Base-by-base conservation (phyloP, 2,113 vertebrate genomes). In the Rissa tridactyla region DNA sequence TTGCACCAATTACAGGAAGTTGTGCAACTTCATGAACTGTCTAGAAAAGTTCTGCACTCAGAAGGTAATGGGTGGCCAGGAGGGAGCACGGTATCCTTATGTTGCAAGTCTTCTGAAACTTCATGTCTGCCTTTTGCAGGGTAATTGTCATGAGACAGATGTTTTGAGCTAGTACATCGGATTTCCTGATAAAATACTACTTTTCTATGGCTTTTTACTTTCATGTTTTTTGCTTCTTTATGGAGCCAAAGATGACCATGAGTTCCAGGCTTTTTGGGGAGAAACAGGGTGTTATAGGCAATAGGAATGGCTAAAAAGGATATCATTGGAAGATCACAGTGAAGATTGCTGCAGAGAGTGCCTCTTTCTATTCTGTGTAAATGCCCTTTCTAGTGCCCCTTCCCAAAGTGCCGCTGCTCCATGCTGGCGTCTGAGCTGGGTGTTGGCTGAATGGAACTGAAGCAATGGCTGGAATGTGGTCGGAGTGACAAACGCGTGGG, bases 381-480 rank as follows among this genome's bases (percentile, higher is more conserved):
- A 3, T 34, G 26, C 84, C 27, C 6, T 30, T 32, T 36, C 9
- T 62, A 26, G 77, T 40, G 13, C 52, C 20, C 49, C 23, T 42
- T 77, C 84, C 82, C 65, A 2, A 32, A 54, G 12, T 78, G 69
- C 11, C n/a, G 9, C 18, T 13, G 44, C 64, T 73, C 46, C 47
- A 1, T 5, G 17, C 30, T 47, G 25, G 46, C 13, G 55, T 19
- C 71, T 17, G 44, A 86, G 61, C 62, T 12, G 21, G 75, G 93
- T 27, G 90, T 94, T 89, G 97, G 96, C 95, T 36, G 82, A 89
- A 34, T 55, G 58, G 70, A 77, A 76, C 85, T 4, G 25, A 16
- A 40, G 72, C 62, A 62, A 92, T 92, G 94, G 40, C 85, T 49
- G 95, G 97, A 96, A 97, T 97, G 94, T 91, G 5, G n/a, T 15